Percentiles rank a stretch among this genome's conserved stretches.
phyloP scores from a whole-genome alignment of 2,113 vertebrate genomes.

The chimpanzee (Pan troglodytes) region NHGRI_mPanTro3-v2.1_pri NC_072409.2:20165501-20166000 shows the following conservation, averaged over 20 bases:
- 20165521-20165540: background rate
- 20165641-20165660: background rate
- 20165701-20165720: constrained; percentile 45
- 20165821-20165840: constrained; percentile 52
- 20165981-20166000: background rate
- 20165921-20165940: constrained; percentile 23
- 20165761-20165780: constrained; percentile 67
- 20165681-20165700: background rate
- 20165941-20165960: background rate
- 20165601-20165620: background rate
- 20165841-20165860: constrained; percentile 17
- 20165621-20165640: background rate
- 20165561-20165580: background rate
- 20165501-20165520: background rate
- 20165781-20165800: constrained; percentile 50
- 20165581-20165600: background rate
- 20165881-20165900: background rate
- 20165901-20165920: constrained; percentile 28
- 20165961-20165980: background rate
- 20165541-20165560: background rate
- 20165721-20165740: constrained; percentile 34
- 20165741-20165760: constrained; percentile 63
- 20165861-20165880: constrained; percentile 42
- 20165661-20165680: background rate
- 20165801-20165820: background rate